These are phyloP conservation scores for Eciton burchellii DNA, from an alignment of 1,140 invertebrate genomes.

Conservation along the genomic window DNA sequence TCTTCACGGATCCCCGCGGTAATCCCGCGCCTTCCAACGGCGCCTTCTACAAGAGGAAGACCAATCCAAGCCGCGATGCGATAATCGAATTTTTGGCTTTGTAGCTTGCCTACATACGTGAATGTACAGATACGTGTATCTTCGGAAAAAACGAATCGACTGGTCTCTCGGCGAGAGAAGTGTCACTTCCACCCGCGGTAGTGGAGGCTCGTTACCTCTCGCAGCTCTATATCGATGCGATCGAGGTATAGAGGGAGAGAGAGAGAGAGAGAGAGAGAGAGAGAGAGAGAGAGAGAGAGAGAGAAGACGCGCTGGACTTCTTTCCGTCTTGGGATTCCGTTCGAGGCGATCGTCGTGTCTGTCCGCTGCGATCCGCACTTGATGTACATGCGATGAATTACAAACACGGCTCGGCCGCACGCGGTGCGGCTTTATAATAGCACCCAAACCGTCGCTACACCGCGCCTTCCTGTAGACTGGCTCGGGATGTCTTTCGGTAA, in stretches of 20 bases:
- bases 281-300: not conserved
- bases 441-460: conserved; percentile 76
- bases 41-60: not conserved
- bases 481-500: conserved; percentile 77
- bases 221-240: conserved; percentile 11
- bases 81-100: not conserved
- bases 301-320: conserved; percentile 2
- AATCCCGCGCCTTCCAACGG: not conserved
- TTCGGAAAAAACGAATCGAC: conserved; percentile 12
- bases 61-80: not conserved
- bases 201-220: conserved; percentile 2
- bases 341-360: conserved; percentile 4
- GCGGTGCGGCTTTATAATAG: conserved; percentile 80
- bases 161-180: conserved; percentile 3
- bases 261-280: not conserved
- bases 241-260: not conserved
- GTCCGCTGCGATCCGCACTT: conserved; percentile 55
- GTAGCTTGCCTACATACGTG: conserved; percentile 65
- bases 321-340: conserved; percentile 29
- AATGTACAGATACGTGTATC: conserved; percentile 16
- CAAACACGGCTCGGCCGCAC: conserved; percentile 63
- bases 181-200: conserved; percentile 25
- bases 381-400: conserved; percentile 73
- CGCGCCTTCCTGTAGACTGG: conserved; percentile 73
- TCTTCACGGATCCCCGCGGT: not conserved